Percentiles rank a stretch among this genome's conserved stretches.
Conservation (phyloP, 2,888 invertebrate species). For the Spatulosminthurus flaviceps region DNA sequence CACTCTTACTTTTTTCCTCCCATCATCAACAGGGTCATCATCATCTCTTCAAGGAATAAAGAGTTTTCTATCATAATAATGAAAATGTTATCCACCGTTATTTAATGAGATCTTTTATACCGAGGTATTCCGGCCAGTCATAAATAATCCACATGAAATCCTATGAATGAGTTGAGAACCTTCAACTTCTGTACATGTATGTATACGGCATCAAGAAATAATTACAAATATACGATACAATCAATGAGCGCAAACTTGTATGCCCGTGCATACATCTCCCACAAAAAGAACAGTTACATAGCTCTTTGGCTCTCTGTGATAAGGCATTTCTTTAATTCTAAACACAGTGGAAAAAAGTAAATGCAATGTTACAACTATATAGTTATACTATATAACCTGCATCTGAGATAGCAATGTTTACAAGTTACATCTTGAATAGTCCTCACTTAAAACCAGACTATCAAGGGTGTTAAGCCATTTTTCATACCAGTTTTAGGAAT, state of each 20-base stretch:
- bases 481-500: background rate
- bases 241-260: too few relatives aligned
- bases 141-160: too few relatives aligned
- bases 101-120: background rate
- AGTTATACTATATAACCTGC: background rate
- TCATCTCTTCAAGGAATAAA: too few relatives aligned
- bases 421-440: background rate
- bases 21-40: too few relatives aligned
- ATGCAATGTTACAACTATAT: background rate
- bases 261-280: background rate
- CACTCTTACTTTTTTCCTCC: too few relatives aligned
- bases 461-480: background rate
- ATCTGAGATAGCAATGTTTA: background rate
- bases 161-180: too few relatives aligned
- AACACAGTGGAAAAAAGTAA: background rate
- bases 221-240: background rate
- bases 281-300: slow-evolving; percentile 4
- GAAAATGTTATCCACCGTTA: slow-evolving; percentile 18
- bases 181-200: too few relatives aligned
- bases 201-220: background rate
- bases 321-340: too few relatives aligned
- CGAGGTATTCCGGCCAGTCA: too few relatives aligned
- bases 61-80: background rate
- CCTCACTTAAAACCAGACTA: background rate
- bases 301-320: background rate